phyloP scores from a whole-genome alignment of 1,140 invertebrate species.

The Contarinia nasturtii region DNA sequence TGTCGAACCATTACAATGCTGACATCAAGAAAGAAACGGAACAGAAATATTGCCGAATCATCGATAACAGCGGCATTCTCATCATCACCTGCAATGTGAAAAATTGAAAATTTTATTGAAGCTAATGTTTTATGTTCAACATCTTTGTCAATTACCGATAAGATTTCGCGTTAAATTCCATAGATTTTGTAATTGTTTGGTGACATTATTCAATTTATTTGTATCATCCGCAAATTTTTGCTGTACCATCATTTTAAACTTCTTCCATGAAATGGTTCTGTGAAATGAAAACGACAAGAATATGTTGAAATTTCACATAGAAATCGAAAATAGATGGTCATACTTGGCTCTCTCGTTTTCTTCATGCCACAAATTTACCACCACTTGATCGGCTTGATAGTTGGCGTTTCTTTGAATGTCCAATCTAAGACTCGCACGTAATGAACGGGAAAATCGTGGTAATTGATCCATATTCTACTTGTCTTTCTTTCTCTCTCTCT shows the following conservation, averaged over 20 bases:
- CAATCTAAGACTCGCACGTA: constrained; percentile 9
- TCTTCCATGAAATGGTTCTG: constrained; percentile 10
- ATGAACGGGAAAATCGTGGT: constrained; percentile 12
- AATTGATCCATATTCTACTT: constrained; percentile 9
- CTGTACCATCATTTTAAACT: constrained; percentile 7
- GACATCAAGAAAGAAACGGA: constrained; percentile 38
- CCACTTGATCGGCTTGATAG: constrained; percentile 5
- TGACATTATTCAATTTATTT: constrained; percentile 2
- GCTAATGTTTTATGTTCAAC: neutral
- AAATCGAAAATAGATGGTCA: neutral
- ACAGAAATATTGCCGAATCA: constrained; percentile 36
- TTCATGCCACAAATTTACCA: constrained; percentile 5
- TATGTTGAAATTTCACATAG: neutral
- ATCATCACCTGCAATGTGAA: constrained; percentile 18
- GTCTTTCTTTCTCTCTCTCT: neutral
- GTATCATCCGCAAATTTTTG: constrained; percentile 5
- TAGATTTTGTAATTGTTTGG: constrained; percentile 7
- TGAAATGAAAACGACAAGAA: too few species aligned
- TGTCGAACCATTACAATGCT: constrained; percentile 33
- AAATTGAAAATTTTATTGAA: neutral
- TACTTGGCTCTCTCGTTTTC: constrained; percentile 3
- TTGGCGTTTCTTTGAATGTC: constrained; percentile 7
- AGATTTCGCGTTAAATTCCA: constrained; percentile 7
- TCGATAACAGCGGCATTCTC: constrained; percentile 33
- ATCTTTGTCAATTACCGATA: neutral